Evolutionary conservation across 2,888 invertebrate species (phyloP).

Genomic region (Sarcophaga carnaria): DNA sequence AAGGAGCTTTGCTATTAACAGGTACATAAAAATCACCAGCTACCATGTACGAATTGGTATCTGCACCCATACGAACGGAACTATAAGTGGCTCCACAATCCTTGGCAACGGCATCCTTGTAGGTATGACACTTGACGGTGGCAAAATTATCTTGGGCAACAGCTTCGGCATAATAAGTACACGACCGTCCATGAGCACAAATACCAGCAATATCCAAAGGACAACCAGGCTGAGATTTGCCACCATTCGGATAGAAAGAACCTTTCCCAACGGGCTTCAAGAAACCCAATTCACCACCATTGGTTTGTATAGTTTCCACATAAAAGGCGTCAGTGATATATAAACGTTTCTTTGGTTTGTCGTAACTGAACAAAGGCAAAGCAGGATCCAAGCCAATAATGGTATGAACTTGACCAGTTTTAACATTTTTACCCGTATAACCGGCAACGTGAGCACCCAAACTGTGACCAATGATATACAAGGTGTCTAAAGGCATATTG

Average conservation of each 20-base stretch:
- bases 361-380: constrained; percentile 74
- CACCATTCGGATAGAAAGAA: constrained; percentile 83
- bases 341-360: constrained; percentile 73
- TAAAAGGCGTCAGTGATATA: constrained; percentile 76
- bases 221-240: constrained; percentile 83
- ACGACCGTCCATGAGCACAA: constrained; percentile 82
- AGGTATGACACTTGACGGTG: constrained; percentile 72
- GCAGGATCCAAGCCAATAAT: constrained; percentile 83
- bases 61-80: constrained; percentile 75
- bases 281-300: constrained; percentile 76
- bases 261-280: constrained; percentile 80
- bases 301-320: constrained; percentile 79
- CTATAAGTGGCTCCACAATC: constrained; percentile 74
- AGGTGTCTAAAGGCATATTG: constrained; percentile 82
- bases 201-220: constrained; percentile 77
- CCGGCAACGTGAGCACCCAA: constrained; percentile 85
- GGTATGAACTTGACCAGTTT: constrained; percentile 83
- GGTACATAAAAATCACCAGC: constrained; percentile 77
- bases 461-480: constrained; percentile 84
- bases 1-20: constrained; percentile 74
- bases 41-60: constrained; percentile 73
- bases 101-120: constrained; percentile 77
- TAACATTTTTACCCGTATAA: constrained; percentile 84
- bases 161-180: constrained; percentile 82
- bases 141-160: constrained; percentile 75